Evolutionary conservation across 2,888 invertebrate species (phyloP).

Genomic region (Gryllus longicercus): DNA sequence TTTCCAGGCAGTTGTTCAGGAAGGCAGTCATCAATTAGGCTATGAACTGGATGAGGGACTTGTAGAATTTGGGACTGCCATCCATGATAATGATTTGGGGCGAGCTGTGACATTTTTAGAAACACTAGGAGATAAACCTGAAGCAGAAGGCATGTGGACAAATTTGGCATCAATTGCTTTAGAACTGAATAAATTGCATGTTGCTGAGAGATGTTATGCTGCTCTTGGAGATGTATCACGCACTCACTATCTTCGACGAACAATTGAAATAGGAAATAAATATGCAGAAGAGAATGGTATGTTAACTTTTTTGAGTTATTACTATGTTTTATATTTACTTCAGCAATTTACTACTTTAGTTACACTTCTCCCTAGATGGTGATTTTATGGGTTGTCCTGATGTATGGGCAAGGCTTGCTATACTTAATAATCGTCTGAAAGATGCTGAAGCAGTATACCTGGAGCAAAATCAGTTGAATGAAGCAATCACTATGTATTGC

Average conservation of each 20-base stretch:
- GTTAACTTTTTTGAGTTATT: background rate
- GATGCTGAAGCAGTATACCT: constrained; percentile 89
- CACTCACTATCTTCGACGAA: constrained; percentile 69
- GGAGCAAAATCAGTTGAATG: constrained; percentile 78
- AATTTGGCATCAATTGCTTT: constrained; percentile 85
- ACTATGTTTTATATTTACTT: background rate
- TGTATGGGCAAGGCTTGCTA: constrained; percentile 81
- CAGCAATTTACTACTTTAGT: too few species aligned
- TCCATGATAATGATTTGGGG: constrained; percentile 87
- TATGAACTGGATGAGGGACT: constrained; percentile 81
- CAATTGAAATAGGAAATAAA: constrained; percentile 59
- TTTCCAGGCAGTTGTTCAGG: constrained; percentile 55
- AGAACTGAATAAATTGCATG: constrained; percentile 60
- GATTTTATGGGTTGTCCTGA: constrained; percentile 65
- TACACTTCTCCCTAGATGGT: constrained; percentile 47
- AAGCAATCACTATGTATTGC: constrained; percentile 90
- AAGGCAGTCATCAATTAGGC: constrained; percentile 63
- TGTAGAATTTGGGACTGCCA: constrained; percentile 89
- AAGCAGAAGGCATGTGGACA: constrained; percentile 92
- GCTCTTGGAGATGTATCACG: constrained; percentile 90
- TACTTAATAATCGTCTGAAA: constrained; percentile 81
- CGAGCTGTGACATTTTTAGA: constrained; percentile 78
- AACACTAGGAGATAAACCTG: constrained; percentile 65
- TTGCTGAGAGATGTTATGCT: constrained; percentile 72
- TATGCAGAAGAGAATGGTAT: constrained; percentile 53